Conservation (phyloP, 2,113 vertebrate genomes). For the Gadus chalcogrammus region DNA sequence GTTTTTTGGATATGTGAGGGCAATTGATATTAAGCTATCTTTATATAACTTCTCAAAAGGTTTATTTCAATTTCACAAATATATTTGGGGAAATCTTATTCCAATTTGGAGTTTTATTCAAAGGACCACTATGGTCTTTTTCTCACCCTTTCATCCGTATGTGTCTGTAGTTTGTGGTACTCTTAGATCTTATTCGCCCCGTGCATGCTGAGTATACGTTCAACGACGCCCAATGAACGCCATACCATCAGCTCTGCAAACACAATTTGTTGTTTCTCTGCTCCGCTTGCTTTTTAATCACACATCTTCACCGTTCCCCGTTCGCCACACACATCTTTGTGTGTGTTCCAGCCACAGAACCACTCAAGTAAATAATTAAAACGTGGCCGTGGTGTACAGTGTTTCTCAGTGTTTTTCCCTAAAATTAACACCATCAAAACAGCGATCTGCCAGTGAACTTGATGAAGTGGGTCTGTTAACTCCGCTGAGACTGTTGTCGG, state of each 20-base stretch:
- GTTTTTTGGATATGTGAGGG: slow-evolving; percentile 42
- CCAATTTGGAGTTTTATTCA: slow-evolving; percentile 12
- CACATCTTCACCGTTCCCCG: slow-evolving; percentile 52
- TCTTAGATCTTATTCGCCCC: slow-evolving; percentile 27
- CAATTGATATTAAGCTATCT: slow-evolving; percentile 41
- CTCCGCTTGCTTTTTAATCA: slow-evolving; percentile 58
- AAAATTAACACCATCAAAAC: too few species aligned
- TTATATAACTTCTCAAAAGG: slow-evolving; percentile 17
- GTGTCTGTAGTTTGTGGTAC: slow-evolving; percentile 1
- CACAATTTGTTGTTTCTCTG: slow-evolving; percentile 57
- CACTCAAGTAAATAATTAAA: slow-evolving; percentile 54
- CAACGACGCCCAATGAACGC: slow-evolving; percentile 54
- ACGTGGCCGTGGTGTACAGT: too few species aligned
- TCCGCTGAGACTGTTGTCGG: too few species aligned
- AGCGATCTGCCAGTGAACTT: too few species aligned
- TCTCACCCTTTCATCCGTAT: not conserved
- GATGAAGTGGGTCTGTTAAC: too few species aligned
- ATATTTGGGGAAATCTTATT: too few species aligned
- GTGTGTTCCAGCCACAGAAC: slow-evolving; percentile 39
- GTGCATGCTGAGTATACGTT: slow-evolving; percentile 51
- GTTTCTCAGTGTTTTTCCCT: too few species aligned
- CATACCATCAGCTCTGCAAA: slow-evolving; percentile 47
- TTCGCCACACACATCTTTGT: slow-evolving; percentile 42
- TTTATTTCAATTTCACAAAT: too few species aligned
- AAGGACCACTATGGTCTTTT: slow-evolving; percentile 17